Evolutionary conservation across 2,888 invertebrate species (phyloP), one percentile per base, ranked within the genome.

Genomic region (Cheilosia vulpina): DNA sequence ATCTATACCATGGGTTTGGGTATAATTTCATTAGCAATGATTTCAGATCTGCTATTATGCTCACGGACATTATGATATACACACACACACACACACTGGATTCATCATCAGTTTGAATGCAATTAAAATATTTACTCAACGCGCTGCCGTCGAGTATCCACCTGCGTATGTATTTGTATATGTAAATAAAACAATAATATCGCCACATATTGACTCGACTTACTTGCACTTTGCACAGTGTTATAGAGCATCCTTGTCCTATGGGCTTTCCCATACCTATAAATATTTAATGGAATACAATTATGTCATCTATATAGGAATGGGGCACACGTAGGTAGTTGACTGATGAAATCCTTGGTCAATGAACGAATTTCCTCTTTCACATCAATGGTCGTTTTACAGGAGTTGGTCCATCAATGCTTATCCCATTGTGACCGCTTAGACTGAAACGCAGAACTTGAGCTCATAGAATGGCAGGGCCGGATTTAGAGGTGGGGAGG

Each of bases 301-400:
- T 38, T 38, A 38, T 38, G 13, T 38, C 13, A 11, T 38, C 13
- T 38, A 13, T 6, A 24, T 31, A 31, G 9, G 31, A 11, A 38
- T 52, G 52, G 62, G 66, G 43, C 63, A 43, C 63, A 47, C 38
- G 6, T 9, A 69, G 52, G 6, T 9, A 69, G 52, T 62, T 58
- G 60, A 57, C 47, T 55, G 73, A 41, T 21, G 53, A 58, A 55
- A 31, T 63, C 38, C 57, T 55, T 57, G 45, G 57, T 55, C 68
- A 83, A 68, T 83, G 75, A 69, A 69, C 62, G 38, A 68, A 77
- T 62, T 80, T 80, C 68, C 72, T 73, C 3, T 3, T 38, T 38
- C 13, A 38, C 3, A 38, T 38, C 69, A 71, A 71, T 75, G 62
- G 50, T 27, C 19, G 17, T 15, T 43, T 38, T 38, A 38, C 3